Evolutionary conservation across 2,888 invertebrate species (phyloP).

Genomic region (Bibio marci): DNA sequence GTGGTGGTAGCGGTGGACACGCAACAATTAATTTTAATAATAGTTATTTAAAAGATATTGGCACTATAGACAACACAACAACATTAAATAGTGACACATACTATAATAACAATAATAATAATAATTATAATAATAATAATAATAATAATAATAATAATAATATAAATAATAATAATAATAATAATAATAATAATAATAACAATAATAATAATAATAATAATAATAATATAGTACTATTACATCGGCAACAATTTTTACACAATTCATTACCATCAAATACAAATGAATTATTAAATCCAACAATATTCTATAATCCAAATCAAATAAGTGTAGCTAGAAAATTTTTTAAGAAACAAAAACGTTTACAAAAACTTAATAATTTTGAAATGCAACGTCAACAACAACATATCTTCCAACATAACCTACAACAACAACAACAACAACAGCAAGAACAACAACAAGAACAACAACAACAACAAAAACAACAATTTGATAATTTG

Average conservation of each 20-base stretch:
- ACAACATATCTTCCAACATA: background rate
- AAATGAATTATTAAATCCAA: constrained; percentile 37
- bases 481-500: too few relatives aligned
- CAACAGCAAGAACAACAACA: too few relatives aligned
- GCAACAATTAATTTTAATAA: constrained; percentile 19
- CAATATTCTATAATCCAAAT: constrained; percentile 81
- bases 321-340: constrained; percentile 86
- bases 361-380: constrained; percentile 55
- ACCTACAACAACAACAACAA: too few relatives aligned
- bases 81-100: constrained; percentile 13
- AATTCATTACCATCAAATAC: constrained; percentile 26
- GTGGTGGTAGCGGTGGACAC: constrained; percentile 38
- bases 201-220: constrained; percentile 33
- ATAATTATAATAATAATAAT: constrained; percentile 37
- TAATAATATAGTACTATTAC: constrained; percentile 50
- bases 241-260: constrained; percentile 54
- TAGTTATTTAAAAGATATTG: constrained; percentile 42
- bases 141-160: constrained; percentile 41
- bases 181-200: constrained; percentile 17
- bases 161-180: constrained; percentile 21
- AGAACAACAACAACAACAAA: too few relatives aligned
- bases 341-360: constrained; percentile 75
- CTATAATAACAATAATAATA: too few relatives aligned
- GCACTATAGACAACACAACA: constrained; percentile 16
- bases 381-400: constrained; percentile 34